Conservation (phyloP, 2,888 invertebrate genomes). For the Seira sanloemensis region DNA sequence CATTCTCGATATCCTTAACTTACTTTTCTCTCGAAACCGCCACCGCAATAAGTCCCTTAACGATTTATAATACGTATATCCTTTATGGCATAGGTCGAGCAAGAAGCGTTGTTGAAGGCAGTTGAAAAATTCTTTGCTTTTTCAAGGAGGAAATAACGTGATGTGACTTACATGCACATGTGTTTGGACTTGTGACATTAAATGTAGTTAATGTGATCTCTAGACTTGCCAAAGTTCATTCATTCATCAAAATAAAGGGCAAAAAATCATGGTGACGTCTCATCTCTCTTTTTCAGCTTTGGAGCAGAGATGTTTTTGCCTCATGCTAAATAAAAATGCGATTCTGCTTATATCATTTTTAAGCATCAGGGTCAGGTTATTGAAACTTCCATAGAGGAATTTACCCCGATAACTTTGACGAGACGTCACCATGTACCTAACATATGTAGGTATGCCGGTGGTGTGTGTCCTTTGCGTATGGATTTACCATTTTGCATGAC, state of each 20-base stretch:
- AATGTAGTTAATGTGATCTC: neutral
- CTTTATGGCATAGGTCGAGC: neutral
- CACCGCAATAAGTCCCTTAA: neutral
- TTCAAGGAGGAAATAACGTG: neutral
- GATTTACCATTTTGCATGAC: neutral
- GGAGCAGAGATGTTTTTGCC: neutral
- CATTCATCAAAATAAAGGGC: neutral
- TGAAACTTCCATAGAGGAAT: neutral
- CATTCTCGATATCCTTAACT: constrained; percentile 53
- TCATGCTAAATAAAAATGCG: no score
- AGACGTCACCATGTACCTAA: no score
- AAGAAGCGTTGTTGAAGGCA: constrained; percentile 10
- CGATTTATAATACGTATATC: constrained; percentile 15
- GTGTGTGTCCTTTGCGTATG: neutral
- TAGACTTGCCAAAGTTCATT: neutral
- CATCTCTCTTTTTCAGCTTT: neutral
- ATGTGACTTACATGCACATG: neutral
- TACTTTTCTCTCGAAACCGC: constrained; percentile 6
- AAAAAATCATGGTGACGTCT: neutral
- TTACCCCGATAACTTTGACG: neutral
- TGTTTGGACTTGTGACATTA: no score
- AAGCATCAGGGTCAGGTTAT: neutral
- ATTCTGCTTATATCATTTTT: no score
- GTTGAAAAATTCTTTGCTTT: neutral
- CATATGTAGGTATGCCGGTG: neutral